Conservation (phyloP, 1,140 invertebrate genomes). For the Caenorhabditis latens region DNA sequence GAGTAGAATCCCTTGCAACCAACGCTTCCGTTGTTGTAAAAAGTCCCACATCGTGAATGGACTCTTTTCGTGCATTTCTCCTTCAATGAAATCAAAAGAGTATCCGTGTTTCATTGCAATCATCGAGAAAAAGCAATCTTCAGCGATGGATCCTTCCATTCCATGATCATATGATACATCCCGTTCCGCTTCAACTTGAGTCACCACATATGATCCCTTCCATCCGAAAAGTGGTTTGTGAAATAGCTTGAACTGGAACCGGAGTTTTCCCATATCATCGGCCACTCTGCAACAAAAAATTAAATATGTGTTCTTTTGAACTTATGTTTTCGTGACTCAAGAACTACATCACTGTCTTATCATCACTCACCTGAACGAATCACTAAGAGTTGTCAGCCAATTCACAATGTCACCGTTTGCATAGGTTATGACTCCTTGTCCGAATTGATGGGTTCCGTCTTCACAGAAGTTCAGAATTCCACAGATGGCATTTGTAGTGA, state of each 20-base stretch:
- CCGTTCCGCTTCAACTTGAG: slow-evolving; percentile 87
- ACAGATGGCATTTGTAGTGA: slow-evolving; percentile 87
- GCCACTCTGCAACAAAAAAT: slow-evolving; percentile 82
- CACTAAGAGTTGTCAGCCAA: slow-evolving; percentile 95
- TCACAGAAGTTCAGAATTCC: slow-evolving; percentile 96
- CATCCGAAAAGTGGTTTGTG: slow-evolving; percentile 96
- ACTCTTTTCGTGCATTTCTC: slow-evolving; percentile 97
- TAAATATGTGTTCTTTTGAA: background rate
- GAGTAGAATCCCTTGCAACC: slow-evolving; percentile 94
- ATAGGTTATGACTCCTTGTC: slow-evolving; percentile 97
- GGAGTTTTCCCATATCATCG: slow-evolving; percentile 91
- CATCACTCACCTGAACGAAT: slow-evolving; percentile 85
- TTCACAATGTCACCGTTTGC: slow-evolving; percentile 91
- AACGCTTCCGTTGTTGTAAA: slow-evolving; percentile 92
- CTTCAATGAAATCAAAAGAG: slow-evolving; percentile 91
- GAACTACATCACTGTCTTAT: background rate
- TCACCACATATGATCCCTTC: slow-evolving; percentile 95
- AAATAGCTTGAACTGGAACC: slow-evolving; percentile 91
- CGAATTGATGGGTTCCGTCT: slow-evolving; percentile 94
- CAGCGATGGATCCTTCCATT: slow-evolving; percentile 93
- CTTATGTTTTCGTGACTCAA: background rate
- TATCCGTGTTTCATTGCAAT: slow-evolving; percentile 81
- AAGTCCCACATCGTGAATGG: slow-evolving; percentile 95
- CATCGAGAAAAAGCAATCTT: slow-evolving; percentile 97
- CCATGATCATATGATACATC: slow-evolving; percentile 95